A percentile compares a stretch with the other conserved stretches of the same genome.
Conservation (phyloP, 2,888 invertebrate species). For the Tricholauxania praeusta region DNA sequence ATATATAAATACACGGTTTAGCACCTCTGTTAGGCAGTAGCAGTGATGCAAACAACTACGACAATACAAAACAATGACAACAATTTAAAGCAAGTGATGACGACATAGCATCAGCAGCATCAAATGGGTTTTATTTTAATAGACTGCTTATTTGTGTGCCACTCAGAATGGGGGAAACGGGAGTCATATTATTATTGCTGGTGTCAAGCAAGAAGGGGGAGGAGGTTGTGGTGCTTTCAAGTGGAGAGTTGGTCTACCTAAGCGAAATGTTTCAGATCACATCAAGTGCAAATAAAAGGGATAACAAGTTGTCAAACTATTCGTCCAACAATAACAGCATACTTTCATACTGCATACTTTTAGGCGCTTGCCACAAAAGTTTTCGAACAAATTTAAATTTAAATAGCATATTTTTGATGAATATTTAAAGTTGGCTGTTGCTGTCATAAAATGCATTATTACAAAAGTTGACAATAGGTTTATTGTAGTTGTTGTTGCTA, state of each 20-base stretch:
- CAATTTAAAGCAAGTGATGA: slow-evolving; percentile 6
- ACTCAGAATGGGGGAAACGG: not conserved
- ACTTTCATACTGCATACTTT: slow-evolving; percentile 6
- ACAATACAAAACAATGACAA: not conserved
- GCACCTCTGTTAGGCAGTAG: no score
- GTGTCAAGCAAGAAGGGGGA: not conserved
- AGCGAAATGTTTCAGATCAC: not conserved
- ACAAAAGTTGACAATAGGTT: not conserved
- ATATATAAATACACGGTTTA: no score
- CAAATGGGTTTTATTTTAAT: slow-evolving; percentile 15
- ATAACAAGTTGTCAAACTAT: slow-evolving; percentile 12
- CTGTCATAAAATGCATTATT: not conserved
- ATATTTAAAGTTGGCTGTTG: not conserved
- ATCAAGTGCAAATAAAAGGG: slow-evolving; percentile 12
- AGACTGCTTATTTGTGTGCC: slow-evolving; percentile 7
- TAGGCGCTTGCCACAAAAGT: not conserved
- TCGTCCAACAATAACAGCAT: not conserved
- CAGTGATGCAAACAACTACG: no score
- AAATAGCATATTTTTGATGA: not conserved
- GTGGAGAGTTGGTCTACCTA: not conserved
- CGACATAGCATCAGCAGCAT: slow-evolving; percentile 10
- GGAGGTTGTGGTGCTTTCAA: not conserved
- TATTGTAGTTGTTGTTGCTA: not conserved
- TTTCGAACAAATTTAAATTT: slow-evolving; percentile 5
- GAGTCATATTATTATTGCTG: not conserved